Percentiles rank a stretch among this genome's conserved stretches.
These are phyloP conservation scores for Poeciliopsis infans DNA, from an alignment of 2,797 vertebrate genomes.

Conservation along the genomic window DNA sequence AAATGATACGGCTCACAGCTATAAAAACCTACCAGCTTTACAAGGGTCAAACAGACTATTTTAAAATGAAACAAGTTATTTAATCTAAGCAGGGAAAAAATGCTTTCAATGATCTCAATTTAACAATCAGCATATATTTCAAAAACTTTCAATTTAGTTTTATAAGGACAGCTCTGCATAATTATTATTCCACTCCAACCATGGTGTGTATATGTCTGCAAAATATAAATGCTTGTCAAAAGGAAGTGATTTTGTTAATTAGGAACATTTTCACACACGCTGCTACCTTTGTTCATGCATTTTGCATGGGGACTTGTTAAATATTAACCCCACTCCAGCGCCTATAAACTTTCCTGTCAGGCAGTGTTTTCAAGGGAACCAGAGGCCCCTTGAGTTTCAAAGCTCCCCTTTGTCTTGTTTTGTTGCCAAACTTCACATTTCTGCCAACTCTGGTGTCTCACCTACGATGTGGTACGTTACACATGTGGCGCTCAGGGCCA, in stretches of 20 bases:
- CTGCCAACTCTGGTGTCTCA: constrained; percentile 66
- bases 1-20: not conserved
- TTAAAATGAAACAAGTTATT: not conserved
- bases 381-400: constrained; percentile 68
- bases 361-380: constrained; percentile 59
- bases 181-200: no score
- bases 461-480: constrained; percentile 48
- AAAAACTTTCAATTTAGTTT: not conserved
- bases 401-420: constrained; percentile 64
- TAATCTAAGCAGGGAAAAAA: not conserved
- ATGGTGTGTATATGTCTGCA: constrained; percentile 7
- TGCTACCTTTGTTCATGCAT: constrained; percentile 70
- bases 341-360: constrained; percentile 77
- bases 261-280: constrained; percentile 65
- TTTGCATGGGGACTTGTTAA: constrained; percentile 70
- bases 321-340: constrained; percentile 74
- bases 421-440: constrained; percentile 65
- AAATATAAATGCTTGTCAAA: constrained; percentile 50
- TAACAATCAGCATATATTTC: not conserved
- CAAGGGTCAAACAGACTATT: not conserved
- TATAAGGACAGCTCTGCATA: not conserved
- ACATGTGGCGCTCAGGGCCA: constrained; percentile 35
- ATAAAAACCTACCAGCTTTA: not conserved
- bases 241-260: constrained; percentile 64
- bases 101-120: not conserved